Evolutionary conservation across 2,888 invertebrate genomes (phyloP).

Genomic region (Drosophila pegasa): DNA sequence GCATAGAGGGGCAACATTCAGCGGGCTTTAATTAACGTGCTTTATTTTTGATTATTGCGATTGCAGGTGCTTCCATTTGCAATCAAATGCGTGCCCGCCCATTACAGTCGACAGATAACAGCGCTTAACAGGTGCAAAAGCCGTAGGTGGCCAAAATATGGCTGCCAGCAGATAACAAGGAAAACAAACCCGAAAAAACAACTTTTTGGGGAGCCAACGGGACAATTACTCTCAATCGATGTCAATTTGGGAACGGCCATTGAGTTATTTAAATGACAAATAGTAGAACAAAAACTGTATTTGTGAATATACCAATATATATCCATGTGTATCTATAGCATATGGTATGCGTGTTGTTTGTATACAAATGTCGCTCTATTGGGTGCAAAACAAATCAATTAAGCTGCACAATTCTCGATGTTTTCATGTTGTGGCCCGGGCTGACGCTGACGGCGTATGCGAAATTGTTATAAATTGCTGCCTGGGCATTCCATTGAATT

Average conservation of each 20-base stretch:
- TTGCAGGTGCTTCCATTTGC: constrained; percentile 25
- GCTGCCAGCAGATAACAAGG: constrained; percentile 11
- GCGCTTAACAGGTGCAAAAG: constrained; percentile 11
- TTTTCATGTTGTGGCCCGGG: constrained; percentile 34
- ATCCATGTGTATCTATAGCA: background rate
- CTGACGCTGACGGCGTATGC: constrained; percentile 63
- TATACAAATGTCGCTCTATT: constrained; percentile 55
- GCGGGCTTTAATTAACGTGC: constrained; percentile 17
- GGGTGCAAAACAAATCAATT: constrained; percentile 77
- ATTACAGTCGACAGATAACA: constrained; percentile 14
- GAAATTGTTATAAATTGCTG: constrained; percentile 78
- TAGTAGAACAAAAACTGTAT: constrained; percentile 25
- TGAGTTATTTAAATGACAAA: constrained; percentile 58
- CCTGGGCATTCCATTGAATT: constrained; percentile 70
- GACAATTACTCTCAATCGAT: constrained; percentile 69
- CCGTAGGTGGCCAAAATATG: constrained; percentile 11
- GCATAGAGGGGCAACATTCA: background rate
- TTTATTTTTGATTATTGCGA: constrained; percentile 7
- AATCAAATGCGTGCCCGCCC: constrained; percentile 19
- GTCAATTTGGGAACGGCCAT: constrained; percentile 66
- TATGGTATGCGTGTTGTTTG: constrained; percentile 18
- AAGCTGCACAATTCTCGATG: constrained; percentile 55
- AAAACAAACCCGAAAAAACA: constrained; percentile 4
- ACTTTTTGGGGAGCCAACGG: constrained; percentile 2
- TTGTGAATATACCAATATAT: constrained; percentile 2